Evolutionary conservation across 2,888 invertebrate species (phyloP).

Genomic region (Uloborus plumipes): DNA sequence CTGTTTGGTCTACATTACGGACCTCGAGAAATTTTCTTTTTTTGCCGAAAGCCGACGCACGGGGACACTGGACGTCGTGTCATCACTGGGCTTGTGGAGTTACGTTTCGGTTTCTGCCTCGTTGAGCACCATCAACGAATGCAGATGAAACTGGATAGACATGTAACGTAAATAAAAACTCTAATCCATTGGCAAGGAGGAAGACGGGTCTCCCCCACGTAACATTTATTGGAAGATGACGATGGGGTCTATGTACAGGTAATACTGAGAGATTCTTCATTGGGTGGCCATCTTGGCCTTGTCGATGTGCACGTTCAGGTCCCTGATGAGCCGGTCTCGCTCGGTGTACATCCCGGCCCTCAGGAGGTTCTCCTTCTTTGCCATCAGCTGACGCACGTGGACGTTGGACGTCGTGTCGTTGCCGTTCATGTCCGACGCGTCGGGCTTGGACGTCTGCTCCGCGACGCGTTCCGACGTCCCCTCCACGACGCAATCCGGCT

Average conservation of each 20-base stretch:
- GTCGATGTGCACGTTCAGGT: conserved; percentile 72
- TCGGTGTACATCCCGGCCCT: conserved; percentile 72
- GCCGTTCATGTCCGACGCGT: conserved; percentile 44
- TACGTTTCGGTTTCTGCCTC: too few relatives aligned
- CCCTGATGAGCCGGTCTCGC: conserved; percentile 72
- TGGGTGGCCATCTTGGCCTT: conserved; percentile 62
- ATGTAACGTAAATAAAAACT: too few relatives aligned
- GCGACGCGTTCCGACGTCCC: too few relatives aligned
- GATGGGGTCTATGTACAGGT: too few relatives aligned
- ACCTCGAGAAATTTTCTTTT: conserved; percentile 71
- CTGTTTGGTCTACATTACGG: conserved; percentile 72
- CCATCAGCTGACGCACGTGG: conserved; percentile 70
- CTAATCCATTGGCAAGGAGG: too few relatives aligned
- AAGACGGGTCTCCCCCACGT: too few relatives aligned
- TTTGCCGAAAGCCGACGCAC: conserved; percentile 71
- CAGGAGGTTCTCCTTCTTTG: conserved; percentile 72
- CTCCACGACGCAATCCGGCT: too few relatives aligned
- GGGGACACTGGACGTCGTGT: conserved; percentile 67
- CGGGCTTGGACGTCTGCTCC: conserved; percentile 5
- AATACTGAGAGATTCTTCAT: background rate
- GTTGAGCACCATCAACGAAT: too few relatives aligned
- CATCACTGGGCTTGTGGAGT: too few relatives aligned
- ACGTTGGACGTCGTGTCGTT: conserved; percentile 61
- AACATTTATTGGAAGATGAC: too few relatives aligned
- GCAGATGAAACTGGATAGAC: too few relatives aligned